phyloP scores from a whole-genome alignment of 2,888 invertebrate species.

The Synanthedon andrenaeformis region DNA sequence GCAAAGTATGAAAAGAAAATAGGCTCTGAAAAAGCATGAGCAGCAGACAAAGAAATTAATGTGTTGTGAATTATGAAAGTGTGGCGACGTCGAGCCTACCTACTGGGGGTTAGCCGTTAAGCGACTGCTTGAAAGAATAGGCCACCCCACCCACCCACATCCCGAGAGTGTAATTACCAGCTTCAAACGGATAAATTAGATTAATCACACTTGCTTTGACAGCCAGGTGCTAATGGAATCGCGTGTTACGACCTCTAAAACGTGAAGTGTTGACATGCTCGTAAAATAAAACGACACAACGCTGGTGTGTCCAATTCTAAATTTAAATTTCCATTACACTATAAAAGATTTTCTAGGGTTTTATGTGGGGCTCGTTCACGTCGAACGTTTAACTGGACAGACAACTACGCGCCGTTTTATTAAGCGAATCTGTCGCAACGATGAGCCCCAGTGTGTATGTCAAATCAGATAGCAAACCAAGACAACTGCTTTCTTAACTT shows the following conservation, averaged over 20 bases:
- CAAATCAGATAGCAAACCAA: too few relatives aligned
- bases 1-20: constrained; percentile 1
- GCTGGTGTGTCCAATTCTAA: too few relatives aligned
- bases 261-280: constrained; percentile 25
- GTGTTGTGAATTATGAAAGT: constrained; percentile 36
- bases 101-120: constrained; percentile 15
- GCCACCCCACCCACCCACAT: constrained; percentile 16
- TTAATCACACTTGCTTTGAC: constrained; percentile 51
- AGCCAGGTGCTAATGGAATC: constrained; percentile 54
- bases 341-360: too few relatives aligned
- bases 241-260: constrained; percentile 35
- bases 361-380: too few relatives aligned
- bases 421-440: too few relatives aligned
- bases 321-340: too few relatives aligned
- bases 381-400: too few relatives aligned
- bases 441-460: too few relatives aligned
- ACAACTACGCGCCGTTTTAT: too few relatives aligned
- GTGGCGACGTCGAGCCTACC: constrained; percentile 20
- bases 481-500: too few relatives aligned
- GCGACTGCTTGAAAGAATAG: constrained; percentile 24
- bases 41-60: constrained; percentile 19
- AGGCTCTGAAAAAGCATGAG: constrained; percentile 12
- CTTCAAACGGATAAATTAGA: constrained; percentile 54
- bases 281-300: neutral
- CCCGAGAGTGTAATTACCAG: constrained; percentile 40